phyloP scores from a whole-genome alignment of 2,888 invertebrate genomes.

The Drosophila villosipedis region DNA sequence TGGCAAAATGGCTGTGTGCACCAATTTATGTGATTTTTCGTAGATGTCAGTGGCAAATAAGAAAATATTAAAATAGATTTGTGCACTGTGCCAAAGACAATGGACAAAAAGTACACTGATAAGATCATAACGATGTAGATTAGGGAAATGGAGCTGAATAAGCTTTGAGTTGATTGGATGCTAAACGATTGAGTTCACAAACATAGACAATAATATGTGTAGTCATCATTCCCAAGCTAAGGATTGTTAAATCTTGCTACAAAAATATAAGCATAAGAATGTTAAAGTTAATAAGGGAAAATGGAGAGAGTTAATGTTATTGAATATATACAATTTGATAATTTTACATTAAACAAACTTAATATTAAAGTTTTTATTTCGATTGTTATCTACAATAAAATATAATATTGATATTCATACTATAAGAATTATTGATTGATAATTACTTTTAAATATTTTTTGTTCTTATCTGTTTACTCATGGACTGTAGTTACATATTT shows the following conservation, averaged over 20 bases:
- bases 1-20: slow-evolving; percentile 72
- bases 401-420: accelerated
- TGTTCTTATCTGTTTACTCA: not conserved
- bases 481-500: not conserved
- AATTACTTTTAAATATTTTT: not conserved
- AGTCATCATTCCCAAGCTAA: not conserved
- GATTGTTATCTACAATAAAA: not conserved
- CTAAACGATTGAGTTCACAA: slow-evolving; percentile 36
- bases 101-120: slow-evolving; percentile 46
- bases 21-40: slow-evolving; percentile 78
- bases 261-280: not conserved
- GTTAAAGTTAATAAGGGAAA: not conserved
- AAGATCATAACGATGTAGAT: slow-evolving; percentile 42
- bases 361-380: not conserved
- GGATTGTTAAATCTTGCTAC: not conserved
- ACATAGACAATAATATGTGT: slow-evolving; percentile 16
- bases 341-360: not conserved
- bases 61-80: slow-evolving; percentile 82
- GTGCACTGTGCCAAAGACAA: slow-evolving; percentile 70
- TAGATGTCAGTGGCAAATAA: slow-evolving; percentile 81
- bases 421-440: not conserved
- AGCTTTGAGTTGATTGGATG: slow-evolving; percentile 44
- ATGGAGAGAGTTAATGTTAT: not conserved
- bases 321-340: not conserved
- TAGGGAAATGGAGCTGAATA: slow-evolving; percentile 36